Conservation (phyloP, 2,797 vertebrate genomes). For the Emydoidea blandingii region DNA sequence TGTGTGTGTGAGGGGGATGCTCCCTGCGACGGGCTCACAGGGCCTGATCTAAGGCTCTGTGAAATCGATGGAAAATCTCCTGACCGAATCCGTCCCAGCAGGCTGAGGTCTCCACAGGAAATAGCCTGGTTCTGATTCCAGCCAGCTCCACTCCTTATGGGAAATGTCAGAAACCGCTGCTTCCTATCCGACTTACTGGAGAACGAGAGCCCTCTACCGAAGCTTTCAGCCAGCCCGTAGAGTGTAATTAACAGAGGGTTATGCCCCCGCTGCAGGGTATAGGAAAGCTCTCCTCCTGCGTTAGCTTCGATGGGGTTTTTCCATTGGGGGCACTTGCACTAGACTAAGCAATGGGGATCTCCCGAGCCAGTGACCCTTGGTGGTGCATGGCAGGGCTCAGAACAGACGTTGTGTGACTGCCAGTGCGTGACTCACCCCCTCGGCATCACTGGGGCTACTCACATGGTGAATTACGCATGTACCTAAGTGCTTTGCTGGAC, state of each 20-base stretch:
- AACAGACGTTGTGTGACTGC: neutral
- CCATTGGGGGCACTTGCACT: neutral
- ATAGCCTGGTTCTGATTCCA: neutral
- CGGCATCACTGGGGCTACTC: neutral
- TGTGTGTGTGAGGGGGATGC: neutral
- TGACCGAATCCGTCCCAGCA: neutral
- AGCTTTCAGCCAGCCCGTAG: neutral
- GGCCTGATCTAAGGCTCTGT: neutral
- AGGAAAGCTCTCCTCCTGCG: neutral
- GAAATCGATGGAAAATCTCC: neutral
- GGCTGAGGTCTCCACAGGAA: neutral
- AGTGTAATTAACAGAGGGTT: neutral
- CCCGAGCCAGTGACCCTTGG: too few relatives aligned
- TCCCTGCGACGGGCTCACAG: neutral
- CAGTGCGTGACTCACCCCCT: neutral
- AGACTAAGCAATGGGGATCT: neutral
- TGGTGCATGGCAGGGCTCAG: neutral
- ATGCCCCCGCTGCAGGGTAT: neutral
- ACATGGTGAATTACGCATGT: neutral
- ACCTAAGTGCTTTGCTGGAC: neutral
- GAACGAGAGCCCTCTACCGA: accelerated
- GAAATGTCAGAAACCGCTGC: neutral
- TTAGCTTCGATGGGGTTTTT: neutral
- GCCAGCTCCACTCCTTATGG: neutral
- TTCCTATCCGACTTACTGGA: neutral